phyloP scores from a whole-genome alignment of 2,113 vertebrate species.

The Isurus oxyrinchus region DNA sequence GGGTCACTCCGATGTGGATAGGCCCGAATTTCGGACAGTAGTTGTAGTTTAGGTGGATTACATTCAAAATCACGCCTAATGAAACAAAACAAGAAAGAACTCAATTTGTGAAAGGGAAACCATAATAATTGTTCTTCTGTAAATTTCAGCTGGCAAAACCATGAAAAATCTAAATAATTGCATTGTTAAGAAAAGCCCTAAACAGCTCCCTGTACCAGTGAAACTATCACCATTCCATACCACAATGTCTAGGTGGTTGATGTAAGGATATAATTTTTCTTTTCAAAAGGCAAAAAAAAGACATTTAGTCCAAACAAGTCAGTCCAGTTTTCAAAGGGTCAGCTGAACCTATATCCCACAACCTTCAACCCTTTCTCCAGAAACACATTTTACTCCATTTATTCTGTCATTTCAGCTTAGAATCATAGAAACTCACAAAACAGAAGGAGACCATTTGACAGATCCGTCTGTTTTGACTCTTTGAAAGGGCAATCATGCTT shows the following conservation, averaged over 20 bases:
- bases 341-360: neutral
- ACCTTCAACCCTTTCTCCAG: neutral
- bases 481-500: too few species aligned
- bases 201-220: neutral
- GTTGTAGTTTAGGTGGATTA: constrained; percentile 73
- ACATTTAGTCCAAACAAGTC: neutral
- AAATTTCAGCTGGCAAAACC: neutral
- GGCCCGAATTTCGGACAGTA: constrained; percentile 77
- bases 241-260: neutral
- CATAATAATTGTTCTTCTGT: neutral
- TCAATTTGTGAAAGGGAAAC: neutral
- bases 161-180: neutral
- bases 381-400: neutral
- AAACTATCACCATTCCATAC: neutral
- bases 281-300: neutral
- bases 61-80: constrained; percentile 87
- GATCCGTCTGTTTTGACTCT: too few species aligned
- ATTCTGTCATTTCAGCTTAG: neutral
- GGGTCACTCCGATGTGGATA: constrained; percentile 63
- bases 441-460: too few species aligned
- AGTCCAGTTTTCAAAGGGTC: neutral
- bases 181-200: neutral
- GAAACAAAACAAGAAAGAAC: constrained; percentile 41
- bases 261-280: neutral
- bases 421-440: too few species aligned